Evolutionary conservation across 2,113 vertebrate species (phyloP).

Genomic region (Callithrix jacchus): DNA sequence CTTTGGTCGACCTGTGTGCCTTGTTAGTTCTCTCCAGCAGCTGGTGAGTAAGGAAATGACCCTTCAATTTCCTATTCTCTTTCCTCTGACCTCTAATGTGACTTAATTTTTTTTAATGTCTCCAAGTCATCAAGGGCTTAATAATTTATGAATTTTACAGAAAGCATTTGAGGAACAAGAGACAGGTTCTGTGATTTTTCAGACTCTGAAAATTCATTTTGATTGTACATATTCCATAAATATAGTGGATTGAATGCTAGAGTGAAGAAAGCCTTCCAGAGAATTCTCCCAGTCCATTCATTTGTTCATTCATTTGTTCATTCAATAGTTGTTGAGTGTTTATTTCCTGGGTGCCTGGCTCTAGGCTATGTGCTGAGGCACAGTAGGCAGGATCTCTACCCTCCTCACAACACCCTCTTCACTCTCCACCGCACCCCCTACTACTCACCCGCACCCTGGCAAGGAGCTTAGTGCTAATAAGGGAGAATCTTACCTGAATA

Average conservation of each 20-base stretch:
- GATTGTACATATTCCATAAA: not conserved
- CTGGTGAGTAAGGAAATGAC: conserved; percentile 53
- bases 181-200: conserved; percentile 39
- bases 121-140: conserved; percentile 50
- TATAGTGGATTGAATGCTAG: conserved; percentile 28
- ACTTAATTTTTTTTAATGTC: conserved; percentile 50
- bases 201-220: conserved; percentile 31
- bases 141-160: conserved; percentile 35
- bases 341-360: conserved; percentile 14
- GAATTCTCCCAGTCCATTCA: not conserved
- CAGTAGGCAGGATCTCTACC: not conserved
- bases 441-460: not conserved
- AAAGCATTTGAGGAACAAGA: not conserved
- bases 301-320: conserved; percentile 31
- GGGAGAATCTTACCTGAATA: not conserved
- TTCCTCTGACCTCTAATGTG: conserved; percentile 44
- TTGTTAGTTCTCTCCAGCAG: conserved; percentile 37
- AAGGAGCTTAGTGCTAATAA: not conserved
- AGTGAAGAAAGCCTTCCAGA: conserved; percentile 48
- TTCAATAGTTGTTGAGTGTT: not conserved
- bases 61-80: conserved; percentile 38
- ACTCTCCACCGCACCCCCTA: not conserved
- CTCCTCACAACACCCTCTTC: not conserved
- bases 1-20: conserved; percentile 47
- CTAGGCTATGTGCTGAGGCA: not conserved